Conservation (phyloP, 2,113 vertebrate genomes). For the Plotosus lineatus region DNA sequence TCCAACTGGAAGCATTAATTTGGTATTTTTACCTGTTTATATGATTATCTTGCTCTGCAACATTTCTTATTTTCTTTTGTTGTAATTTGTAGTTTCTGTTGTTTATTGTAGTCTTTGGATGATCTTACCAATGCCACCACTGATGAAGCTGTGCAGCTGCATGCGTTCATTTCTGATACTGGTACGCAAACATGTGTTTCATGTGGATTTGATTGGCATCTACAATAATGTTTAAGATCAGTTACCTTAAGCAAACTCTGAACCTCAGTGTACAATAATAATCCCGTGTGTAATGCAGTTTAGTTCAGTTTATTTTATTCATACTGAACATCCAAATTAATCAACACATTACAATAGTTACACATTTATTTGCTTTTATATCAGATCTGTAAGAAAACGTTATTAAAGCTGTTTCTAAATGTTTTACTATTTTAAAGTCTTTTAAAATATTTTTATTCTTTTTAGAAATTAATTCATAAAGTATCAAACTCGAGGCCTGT, state of each 20-base stretch:
- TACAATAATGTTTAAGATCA: background rate
- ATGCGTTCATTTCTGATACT: slow-evolving; percentile 97
- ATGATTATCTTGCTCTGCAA: background rate
- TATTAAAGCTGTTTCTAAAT: no score
- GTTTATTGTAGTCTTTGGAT: slow-evolving; percentile 83
- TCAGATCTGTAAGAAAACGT: no score
- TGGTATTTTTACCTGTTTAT: slow-evolving; percentile 72
- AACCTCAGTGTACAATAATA: background rate
- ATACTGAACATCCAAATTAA: background rate
- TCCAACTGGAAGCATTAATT: slow-evolving; percentile 94
- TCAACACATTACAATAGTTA: background rate
- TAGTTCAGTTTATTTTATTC: background rate
- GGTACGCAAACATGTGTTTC: slow-evolving; percentile 71
- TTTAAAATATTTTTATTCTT: no score
- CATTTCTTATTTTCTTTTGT: background rate
- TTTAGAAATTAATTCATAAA: no score
- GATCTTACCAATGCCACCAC: slow-evolving; percentile 88
- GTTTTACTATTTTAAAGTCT: no score
- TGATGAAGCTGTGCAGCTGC: slow-evolving; percentile 86
- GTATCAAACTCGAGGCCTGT: no score
- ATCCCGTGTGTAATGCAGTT: background rate
- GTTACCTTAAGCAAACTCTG: background rate
- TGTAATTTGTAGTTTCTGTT: background rate
- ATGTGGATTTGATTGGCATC: background rate
- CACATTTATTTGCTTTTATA: no score